Conservation (phyloP, 2,888 invertebrate species). For the Scrobipalpa atriplicella region DNA sequence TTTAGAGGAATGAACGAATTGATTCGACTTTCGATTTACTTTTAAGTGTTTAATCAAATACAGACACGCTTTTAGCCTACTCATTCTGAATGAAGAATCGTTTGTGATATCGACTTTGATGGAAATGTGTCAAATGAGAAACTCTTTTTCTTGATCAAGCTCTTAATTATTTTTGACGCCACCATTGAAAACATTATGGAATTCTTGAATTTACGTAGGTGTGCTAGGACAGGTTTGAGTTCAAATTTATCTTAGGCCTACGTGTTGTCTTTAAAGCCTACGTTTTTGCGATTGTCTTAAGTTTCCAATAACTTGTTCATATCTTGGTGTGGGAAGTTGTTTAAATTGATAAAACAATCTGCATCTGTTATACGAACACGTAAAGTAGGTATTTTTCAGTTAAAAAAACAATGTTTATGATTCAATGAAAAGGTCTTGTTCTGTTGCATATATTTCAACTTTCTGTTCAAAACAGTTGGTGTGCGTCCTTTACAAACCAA, state of each 20-base stretch:
- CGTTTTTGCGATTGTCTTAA: slow-evolving; percentile 9
- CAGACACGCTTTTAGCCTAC: not conserved
- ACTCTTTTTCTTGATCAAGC: too few relatives aligned
- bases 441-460: too few relatives aligned
- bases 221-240: not conserved
- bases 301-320: not conserved
- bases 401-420: too few relatives aligned
- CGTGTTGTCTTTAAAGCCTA: slow-evolving; percentile 13
- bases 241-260: slow-evolving; percentile 16
- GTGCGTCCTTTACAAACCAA: not conserved
- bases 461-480: not conserved
- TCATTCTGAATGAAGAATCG: not conserved
- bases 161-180: not conserved
- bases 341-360: not conserved
- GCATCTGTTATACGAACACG: not conserved
- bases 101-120: not conserved
- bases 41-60: slow-evolving; percentile 23
- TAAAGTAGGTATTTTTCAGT: too few relatives aligned
- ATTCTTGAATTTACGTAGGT: not conserved
- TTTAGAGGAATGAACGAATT: slow-evolving; percentile 39
- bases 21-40: slow-evolving; percentile 25
- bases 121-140: not conserved
- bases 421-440: too few relatives aligned
- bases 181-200: too few relatives aligned
- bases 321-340: slow-evolving; percentile 1